Conservation (phyloP, 2,888 invertebrate genomes). For the Ametastegia equiseti region DNA sequence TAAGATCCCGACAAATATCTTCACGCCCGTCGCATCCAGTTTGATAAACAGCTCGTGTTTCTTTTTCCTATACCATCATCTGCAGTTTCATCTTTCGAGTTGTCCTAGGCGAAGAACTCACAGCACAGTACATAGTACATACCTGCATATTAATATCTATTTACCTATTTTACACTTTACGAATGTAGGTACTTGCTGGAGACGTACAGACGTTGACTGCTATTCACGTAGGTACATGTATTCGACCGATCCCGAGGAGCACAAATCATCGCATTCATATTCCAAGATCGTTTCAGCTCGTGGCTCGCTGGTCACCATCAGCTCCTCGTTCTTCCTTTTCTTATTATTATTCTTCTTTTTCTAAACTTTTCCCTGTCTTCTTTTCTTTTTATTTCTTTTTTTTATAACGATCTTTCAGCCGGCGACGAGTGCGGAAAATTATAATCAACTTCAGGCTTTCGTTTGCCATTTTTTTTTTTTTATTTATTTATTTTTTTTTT, state of each 20-base stretch:
- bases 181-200: too few relatives aligned
- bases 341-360: too few relatives aligned
- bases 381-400: not conserved
- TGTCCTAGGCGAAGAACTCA: constrained; percentile 51
- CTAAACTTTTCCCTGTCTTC: too few relatives aligned
- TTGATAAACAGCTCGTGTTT: constrained; percentile 47
- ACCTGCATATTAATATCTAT: too few relatives aligned
- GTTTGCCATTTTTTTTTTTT: not conserved
- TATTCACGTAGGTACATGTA: not conserved
- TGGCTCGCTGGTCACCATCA: not conserved
- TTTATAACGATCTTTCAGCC: not conserved
- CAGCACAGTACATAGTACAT: too few relatives aligned
- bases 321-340: not conserved
- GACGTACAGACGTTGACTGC: too few relatives aligned
- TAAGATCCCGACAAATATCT: constrained; percentile 49
- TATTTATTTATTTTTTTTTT: not conserved
- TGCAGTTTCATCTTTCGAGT: constrained; percentile 51
- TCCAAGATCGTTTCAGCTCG: constrained; percentile 16
- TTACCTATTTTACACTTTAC: too few relatives aligned
- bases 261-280: constrained; percentile 42
- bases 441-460: too few relatives aligned
- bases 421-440: not conserved
- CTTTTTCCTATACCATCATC: constrained; percentile 50
- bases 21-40: constrained; percentile 46
- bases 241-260: not conserved